These are phyloP conservation scores for Hydrochoerus hydrochaeris DNA, from an alignment of 2,113 vertebrate species.

Conservation along the genomic window DNA sequence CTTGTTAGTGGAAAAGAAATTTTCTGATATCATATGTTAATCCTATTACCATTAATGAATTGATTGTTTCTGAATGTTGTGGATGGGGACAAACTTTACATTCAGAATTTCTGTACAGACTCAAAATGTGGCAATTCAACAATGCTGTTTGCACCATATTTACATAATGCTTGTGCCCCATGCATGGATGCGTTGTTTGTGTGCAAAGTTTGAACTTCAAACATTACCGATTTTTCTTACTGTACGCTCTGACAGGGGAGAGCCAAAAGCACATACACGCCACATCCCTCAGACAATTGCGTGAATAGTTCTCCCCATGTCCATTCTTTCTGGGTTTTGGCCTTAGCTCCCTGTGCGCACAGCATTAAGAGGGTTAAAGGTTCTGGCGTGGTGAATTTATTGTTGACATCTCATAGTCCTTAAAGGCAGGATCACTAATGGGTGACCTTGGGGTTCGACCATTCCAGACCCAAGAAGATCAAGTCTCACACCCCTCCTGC, in stretches of 20 bases:
- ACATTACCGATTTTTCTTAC: constrained; percentile 48
- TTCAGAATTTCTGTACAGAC: neutral
- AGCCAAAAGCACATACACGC: constrained; percentile 72
- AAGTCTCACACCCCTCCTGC: constrained; percentile 94
- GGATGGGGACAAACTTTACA: neutral
- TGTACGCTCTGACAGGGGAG: constrained; percentile 51
- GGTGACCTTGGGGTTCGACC: constrained; percentile 98
- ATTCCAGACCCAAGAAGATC: constrained; percentile 96
- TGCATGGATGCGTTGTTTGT: neutral
- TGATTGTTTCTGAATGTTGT: neutral
- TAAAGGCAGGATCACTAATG: constrained; percentile 97
- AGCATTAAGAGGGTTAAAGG: constrained; percentile 99
- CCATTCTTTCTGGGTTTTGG: constrained; percentile 87
- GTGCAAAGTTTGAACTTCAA: constrained; percentile 35
- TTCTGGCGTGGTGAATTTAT: constrained; percentile 95
- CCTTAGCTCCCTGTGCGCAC: constrained; percentile 90
- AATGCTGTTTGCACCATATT: neutral
- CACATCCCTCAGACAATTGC: constrained; percentile 79
- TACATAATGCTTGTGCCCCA: neutral
- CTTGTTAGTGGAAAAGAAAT: neutral
- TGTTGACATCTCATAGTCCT: constrained; percentile 89
- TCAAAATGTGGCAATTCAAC: constrained; percentile 9
- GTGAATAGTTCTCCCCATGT: constrained; percentile 83
- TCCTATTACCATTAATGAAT: neutral
- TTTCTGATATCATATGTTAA: neutral